Evolutionary conservation across 2,888 invertebrate species (phyloP).

Genomic region (Drosophila lacicola): DNA sequence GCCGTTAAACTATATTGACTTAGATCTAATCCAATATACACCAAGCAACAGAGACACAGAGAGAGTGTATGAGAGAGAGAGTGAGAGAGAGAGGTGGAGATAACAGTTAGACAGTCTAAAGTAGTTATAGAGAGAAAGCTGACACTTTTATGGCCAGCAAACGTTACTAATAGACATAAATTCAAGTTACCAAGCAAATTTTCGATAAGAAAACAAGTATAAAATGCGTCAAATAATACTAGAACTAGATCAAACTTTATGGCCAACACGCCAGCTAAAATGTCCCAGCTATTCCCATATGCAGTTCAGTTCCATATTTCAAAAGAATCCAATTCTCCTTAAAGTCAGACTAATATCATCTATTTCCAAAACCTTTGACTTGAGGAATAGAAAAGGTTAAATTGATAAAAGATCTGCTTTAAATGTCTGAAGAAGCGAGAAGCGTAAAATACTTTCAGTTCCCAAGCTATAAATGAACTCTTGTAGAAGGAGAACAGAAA

Average conservation of each 20-base stretch:
- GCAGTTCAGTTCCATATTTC: no score
- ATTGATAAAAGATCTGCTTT: no score
- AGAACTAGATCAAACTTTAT: conserved; percentile 21
- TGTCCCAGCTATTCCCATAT: no score
- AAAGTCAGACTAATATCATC: no score
- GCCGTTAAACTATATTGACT: conserved; percentile 64
- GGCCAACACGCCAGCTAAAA: neutral
- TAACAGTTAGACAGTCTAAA: conserved; percentile 13
- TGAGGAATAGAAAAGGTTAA: no score
- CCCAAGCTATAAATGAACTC: no score
- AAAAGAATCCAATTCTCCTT: no score
- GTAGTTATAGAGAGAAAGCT: conserved; percentile 8
- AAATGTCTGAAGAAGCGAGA: no score
- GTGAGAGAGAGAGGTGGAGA: neutral
- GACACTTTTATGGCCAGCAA: conserved; percentile 53
- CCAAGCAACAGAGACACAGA: conserved; percentile 11
- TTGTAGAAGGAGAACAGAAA: no score
- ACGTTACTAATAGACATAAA: conserved; percentile 60
- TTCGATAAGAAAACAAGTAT: conserved; percentile 39
- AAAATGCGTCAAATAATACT: conserved; percentile 4
- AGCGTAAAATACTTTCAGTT: no score
- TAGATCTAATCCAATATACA: conserved; percentile 58
- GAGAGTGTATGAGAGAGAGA: neutral
- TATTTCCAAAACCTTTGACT: no score
- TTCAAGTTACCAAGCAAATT: conserved; percentile 40